Percentiles rank a stretch among this genome's conserved stretches.
Evolutionary conservation across 1,140 invertebrate genomes (phyloP).

Genomic region (Pissodes strobi): DNA sequence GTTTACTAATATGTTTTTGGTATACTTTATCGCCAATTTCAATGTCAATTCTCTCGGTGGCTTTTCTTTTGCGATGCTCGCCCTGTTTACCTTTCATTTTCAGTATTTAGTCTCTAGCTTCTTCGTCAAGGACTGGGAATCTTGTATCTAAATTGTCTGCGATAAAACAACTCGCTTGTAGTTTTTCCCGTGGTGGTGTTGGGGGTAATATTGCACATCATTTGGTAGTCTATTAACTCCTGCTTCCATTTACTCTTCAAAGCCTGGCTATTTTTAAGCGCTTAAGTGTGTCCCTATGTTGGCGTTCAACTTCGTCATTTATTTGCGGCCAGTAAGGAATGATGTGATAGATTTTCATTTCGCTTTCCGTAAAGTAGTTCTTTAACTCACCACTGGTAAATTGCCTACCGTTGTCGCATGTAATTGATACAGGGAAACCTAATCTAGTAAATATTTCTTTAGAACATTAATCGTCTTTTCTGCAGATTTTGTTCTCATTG

Average conservation of each 20-base stretch:
- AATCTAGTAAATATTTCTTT: slow-evolving; percentile 34
- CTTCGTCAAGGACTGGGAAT: neutral
- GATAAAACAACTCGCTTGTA: slow-evolving; percentile 37
- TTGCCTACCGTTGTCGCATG: slow-evolving; percentile 33
- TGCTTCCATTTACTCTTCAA: slow-evolving; percentile 39
- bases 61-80: neutral
- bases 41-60: neutral
- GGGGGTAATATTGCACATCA: slow-evolving; percentile 48
- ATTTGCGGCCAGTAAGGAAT: slow-evolving; percentile 40
- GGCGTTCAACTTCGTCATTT: slow-evolving; percentile 47
- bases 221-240: slow-evolving; percentile 40
- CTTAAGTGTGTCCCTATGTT: slow-evolving; percentile 46
- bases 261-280: slow-evolving; percentile 44
- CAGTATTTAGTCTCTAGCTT: neutral
- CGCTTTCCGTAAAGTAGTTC: slow-evolving; percentile 2
- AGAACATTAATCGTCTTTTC: neutral
- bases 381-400: slow-evolving; percentile 24
- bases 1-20: slow-evolving; percentile 5
- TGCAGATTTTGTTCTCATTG: slow-evolving; percentile 31
- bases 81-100: slow-evolving; percentile 6
- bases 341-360: neutral
- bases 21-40: slow-evolving; percentile 2
- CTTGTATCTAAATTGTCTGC: slow-evolving; percentile 8
- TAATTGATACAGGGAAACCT: slow-evolving; percentile 34
- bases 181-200: slow-evolving; percentile 42